Evolutionary conservation across 2,113 vertebrate genomes (phyloP).

Genomic region (Balaenoptera acutorostrata): DNA sequence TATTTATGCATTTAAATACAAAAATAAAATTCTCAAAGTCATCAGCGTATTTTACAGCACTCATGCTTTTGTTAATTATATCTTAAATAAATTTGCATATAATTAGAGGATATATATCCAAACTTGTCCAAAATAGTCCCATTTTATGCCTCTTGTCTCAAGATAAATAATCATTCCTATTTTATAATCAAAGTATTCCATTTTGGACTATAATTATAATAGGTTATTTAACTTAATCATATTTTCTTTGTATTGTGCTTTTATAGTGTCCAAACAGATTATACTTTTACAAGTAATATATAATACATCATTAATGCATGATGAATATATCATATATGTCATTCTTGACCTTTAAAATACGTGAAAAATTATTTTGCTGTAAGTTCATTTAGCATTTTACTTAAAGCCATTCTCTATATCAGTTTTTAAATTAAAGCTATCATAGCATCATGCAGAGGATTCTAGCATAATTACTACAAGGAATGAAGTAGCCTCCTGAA

Average conservation of each 20-base stretch:
- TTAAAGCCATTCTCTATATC: background rate
- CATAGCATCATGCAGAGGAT: background rate
- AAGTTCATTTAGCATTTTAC: background rate
- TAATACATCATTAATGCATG: background rate
- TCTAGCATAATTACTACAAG: background rate
- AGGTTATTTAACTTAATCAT: background rate
- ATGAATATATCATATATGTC: background rate
- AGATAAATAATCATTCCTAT: background rate
- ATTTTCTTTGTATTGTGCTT: background rate
- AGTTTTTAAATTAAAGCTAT: constrained; percentile 1
- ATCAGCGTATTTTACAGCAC: background rate
- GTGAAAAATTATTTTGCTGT: background rate
- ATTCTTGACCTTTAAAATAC: background rate
- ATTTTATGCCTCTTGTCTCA: background rate
- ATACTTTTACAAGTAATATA: background rate
- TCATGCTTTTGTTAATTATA: background rate
- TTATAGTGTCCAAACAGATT: background rate
- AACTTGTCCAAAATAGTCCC: background rate
- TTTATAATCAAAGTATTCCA: background rate
- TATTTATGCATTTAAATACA: background rate
- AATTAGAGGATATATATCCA: background rate
- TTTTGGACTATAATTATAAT: background rate
- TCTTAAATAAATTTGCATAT: background rate
- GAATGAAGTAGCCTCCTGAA: background rate
- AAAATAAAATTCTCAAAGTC: background rate